Evolutionary conservation across 2,797 vertebrate genomes (phyloP).

Genomic region (Morus bassanus): DNA sequence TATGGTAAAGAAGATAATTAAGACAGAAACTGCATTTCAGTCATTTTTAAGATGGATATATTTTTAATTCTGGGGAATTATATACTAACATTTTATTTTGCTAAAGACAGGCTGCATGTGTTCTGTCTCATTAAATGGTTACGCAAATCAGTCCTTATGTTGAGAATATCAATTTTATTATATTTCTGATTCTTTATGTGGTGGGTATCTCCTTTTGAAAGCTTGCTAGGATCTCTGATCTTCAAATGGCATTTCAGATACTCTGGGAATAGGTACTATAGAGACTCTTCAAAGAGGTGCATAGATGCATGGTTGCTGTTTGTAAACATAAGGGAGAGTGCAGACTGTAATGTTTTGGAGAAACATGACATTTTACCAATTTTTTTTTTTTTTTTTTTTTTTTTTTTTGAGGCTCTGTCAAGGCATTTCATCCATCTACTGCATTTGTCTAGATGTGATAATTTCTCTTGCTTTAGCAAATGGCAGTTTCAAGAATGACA

Average conservation of each 20-base stretch:
- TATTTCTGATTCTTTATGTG: background rate
- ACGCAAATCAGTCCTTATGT: background rate
- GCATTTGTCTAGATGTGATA: background rate
- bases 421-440: background rate
- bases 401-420: background rate
- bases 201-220: background rate
- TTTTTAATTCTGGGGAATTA: background rate
- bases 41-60: background rate
- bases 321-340: background rate
- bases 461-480: background rate
- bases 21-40: background rate
- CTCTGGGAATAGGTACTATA: background rate
- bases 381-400: too few species aligned
- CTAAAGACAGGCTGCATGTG: background rate
- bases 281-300: background rate
- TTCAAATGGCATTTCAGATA: background rate
- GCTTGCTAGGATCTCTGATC: background rate
- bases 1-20: background rate
- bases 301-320: background rate
- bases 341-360: background rate
- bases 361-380: background rate
- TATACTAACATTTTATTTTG: background rate
- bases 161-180: background rate
- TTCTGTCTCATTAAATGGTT: background rate
- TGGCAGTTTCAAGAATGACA: background rate